These are phyloP conservation scores for Apis laboriosa DNA, from an alignment of 1,140 invertebrate genomes.

Conservation along the genomic window DNA sequence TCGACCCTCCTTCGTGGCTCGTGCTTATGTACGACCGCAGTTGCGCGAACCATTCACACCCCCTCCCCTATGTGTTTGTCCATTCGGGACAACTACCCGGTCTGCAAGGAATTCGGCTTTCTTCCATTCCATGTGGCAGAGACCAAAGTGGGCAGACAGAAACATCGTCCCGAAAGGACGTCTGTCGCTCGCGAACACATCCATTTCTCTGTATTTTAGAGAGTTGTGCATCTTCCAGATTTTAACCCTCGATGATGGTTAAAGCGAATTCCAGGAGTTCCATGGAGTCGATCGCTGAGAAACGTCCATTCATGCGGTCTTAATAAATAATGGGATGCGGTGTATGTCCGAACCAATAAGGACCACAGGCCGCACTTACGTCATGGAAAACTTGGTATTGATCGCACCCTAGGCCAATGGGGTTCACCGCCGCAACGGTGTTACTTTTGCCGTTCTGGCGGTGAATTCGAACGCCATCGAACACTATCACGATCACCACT, in stretches of 20 bases:
- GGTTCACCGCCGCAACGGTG: constrained; percentile 29
- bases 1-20: constrained; percentile 14
- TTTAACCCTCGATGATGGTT: too few species aligned
- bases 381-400: constrained; percentile 77
- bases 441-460: constrained; percentile 18
- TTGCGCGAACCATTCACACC: constrained; percentile 65
- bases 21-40: constrained; percentile 61
- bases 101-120: constrained; percentile 55
- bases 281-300: background rate
- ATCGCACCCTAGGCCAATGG: constrained; percentile 65
- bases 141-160: constrained; percentile 26
- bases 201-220: background rate
- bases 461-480: constrained; percentile 41
- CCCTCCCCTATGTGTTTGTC: constrained; percentile 7
- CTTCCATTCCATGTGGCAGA: constrained; percentile 40
- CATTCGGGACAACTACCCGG: constrained; percentile 23
- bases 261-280: background rate
- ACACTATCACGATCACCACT: background rate
- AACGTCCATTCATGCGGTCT: constrained; percentile 66
- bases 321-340: constrained; percentile 80
- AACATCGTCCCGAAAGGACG: constrained; percentile 39
- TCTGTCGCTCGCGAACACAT: constrained; percentile 4
- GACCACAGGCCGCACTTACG: constrained; percentile 72
- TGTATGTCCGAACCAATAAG: constrained; percentile 76
- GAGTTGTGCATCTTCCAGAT: too few species aligned